phyloP scores from a whole-genome alignment of 2,113 vertebrate genomes.

The Brachyhypopomus occidentalis region DNA sequence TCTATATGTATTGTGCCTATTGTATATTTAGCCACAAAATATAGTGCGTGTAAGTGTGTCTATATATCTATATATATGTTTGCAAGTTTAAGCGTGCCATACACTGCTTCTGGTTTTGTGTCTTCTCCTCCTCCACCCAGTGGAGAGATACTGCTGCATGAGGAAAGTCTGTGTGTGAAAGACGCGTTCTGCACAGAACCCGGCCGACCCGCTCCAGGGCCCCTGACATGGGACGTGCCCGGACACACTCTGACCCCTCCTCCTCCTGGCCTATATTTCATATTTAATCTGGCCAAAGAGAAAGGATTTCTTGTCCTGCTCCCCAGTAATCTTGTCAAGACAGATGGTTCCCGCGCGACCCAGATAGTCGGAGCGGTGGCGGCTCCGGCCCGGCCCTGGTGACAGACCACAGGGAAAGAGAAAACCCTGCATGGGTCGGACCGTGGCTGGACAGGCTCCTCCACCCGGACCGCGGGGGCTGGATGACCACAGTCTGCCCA shows the following conservation, averaged over 20 bases:
- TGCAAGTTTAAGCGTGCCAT: too few species aligned
- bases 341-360: slow-evolving; percentile 74
- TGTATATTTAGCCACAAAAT: too few species aligned
- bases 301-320: slow-evolving; percentile 76
- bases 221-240: not conserved
- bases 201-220: not conserved
- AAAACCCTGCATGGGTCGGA: slow-evolving; percentile 31
- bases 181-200: not conserved
- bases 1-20: too few species aligned
- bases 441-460: not conserved
- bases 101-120: too few species aligned
- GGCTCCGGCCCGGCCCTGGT: slow-evolving; percentile 30
- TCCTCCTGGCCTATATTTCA: slow-evolving; percentile 75
- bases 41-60: too few species aligned
- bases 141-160: not conserved
- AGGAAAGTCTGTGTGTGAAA: not conserved
- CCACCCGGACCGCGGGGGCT: not conserved
- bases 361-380: slow-evolving; percentile 60
- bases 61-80: too few species aligned
- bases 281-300: slow-evolving; percentile 74
- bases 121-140: not conserved
- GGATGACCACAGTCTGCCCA: not conserved
- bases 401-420: not conserved
- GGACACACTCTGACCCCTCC: slow-evolving; percentile 6
- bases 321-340: slow-evolving; percentile 77